Evolutionary conservation across 2,797 vertebrate species (phyloP).

Genomic region (Limnodromus scolopaceus): DNA sequence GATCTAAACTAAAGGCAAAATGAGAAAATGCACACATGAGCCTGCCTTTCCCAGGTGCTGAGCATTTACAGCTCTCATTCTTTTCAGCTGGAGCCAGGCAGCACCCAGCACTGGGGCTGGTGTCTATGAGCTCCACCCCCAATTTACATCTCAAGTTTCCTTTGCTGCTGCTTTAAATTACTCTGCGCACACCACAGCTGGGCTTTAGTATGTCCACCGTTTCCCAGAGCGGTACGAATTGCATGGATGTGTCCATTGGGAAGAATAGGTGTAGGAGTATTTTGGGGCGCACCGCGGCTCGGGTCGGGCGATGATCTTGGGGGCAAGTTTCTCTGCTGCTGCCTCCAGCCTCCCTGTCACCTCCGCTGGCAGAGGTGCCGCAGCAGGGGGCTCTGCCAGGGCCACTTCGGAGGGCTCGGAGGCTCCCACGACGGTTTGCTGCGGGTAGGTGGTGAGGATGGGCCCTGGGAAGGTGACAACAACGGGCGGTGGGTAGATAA

Average conservation of each 20-base stretch:
- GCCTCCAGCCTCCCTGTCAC: not conserved
- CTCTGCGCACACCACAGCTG: accelerated
- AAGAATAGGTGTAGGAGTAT: constrained; percentile 59
- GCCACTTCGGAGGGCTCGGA: not conserved
- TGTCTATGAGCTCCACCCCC: not conserved
- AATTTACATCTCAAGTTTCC: not conserved
- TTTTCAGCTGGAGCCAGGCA: not conserved
- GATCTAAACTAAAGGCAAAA: not conserved
- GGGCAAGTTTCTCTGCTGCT: not conserved
- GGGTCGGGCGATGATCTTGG: not conserved
- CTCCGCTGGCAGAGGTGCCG: not conserved
- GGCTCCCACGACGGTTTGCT: constrained; percentile 45
- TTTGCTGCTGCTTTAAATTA: not conserved
- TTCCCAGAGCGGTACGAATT: constrained; percentile 15
- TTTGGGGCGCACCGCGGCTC: not conserved
- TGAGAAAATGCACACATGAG: not conserved
- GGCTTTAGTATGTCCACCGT: not conserved
- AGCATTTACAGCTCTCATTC: not conserved
- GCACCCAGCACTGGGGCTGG: not conserved
- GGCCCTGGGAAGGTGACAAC: constrained; percentile 57
- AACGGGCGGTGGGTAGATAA: constrained; percentile 30
- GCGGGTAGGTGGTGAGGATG: constrained; percentile 53
- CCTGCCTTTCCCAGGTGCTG: not conserved
- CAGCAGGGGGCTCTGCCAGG: accelerated
- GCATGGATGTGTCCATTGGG: constrained; percentile 65